Percentiles rank a stretch among this genome's conserved stretches.
Evolutionary conservation across 92 coral and sea anemone genomes (phyloP).

Genomic region (Zoanthus solanderi): DNA sequence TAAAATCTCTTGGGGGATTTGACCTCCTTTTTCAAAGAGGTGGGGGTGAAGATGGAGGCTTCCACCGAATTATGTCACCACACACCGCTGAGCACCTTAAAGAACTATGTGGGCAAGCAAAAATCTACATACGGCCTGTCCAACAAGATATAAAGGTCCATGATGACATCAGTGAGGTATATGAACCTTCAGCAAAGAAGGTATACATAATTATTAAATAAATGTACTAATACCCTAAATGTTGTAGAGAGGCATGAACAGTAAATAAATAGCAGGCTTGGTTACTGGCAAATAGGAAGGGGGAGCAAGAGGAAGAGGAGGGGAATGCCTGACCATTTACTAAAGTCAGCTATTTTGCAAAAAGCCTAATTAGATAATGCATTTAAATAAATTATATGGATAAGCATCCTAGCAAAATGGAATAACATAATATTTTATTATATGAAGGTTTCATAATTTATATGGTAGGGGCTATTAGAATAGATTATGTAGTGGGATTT

Average conservation of each 20-base stretch:
- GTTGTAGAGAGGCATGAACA: not conserved
- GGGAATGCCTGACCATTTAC: not conserved
- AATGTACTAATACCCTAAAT: not conserved
- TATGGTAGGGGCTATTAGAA: not conserved
- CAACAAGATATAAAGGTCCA: conserved; percentile 3
- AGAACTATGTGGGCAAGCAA: conserved; percentile 19
- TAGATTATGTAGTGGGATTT: not conserved
- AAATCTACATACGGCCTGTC: not conserved
- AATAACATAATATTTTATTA: not conserved
- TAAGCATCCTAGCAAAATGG: not conserved
- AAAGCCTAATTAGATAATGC: not conserved
- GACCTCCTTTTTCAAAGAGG: conserved; percentile 54
- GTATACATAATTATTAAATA: not conserved
- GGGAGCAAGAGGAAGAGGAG: not conserved
- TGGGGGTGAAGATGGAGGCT: conserved; percentile 58
- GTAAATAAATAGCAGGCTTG: not conserved
- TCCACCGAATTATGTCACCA: conserved; percentile 46
- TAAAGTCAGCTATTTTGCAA: not conserved
- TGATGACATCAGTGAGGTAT: not conserved
- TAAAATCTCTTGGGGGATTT: conserved; percentile 49
- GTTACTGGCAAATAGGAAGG: conserved; percentile 1
- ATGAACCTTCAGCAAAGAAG: conserved; percentile 3
- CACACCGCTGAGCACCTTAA: conserved; percentile 52
- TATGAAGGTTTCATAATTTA: not conserved
- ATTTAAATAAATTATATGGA: conserved; percentile 1